These are phyloP conservation scores for Channa maculata DNA, from an alignment of 2,113 vertebrate species.

Conservation along the genomic window DNA sequence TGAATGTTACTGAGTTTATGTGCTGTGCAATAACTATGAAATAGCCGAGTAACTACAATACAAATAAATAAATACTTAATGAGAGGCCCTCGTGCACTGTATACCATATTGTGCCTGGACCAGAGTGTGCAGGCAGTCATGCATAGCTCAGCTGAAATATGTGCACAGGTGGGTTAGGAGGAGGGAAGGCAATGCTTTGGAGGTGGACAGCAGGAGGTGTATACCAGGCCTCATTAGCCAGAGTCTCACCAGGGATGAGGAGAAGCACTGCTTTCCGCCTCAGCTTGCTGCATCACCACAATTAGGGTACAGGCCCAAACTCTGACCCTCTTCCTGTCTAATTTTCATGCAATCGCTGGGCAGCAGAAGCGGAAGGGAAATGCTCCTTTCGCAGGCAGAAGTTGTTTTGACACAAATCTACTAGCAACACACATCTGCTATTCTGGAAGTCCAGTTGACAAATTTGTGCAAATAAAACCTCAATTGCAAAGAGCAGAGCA, in stretches of 20 bases:
- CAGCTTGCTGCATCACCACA: constrained; percentile 60
- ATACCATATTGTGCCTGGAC: neutral
- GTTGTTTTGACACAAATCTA: constrained; percentile 44
- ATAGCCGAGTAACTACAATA: neutral
- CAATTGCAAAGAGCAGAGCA: constrained; percentile 19
- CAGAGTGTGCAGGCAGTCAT: constrained; percentile 2
- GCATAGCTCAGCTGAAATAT: constrained; percentile 59
- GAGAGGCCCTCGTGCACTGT: neutral
- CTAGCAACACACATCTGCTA: constrained; percentile 19
- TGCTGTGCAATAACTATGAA: constrained; percentile 2
- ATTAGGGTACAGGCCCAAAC: constrained; percentile 46
- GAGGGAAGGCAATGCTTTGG: constrained; percentile 7
- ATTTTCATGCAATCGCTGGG: constrained; percentile 44
- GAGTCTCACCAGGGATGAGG: constrained; percentile 37
- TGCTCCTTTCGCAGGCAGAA: neutral
- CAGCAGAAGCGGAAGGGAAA: neutral
- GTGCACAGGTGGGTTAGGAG: constrained; percentile 42
- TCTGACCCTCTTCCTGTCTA: constrained; percentile 46
- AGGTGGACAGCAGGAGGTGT: constrained; percentile 69
- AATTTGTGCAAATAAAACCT: constrained; percentile 11
- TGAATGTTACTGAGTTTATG: neutral
- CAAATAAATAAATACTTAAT: constrained; percentile 1
- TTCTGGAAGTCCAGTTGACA: constrained; percentile 11
- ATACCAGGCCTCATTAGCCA: constrained; percentile 72
- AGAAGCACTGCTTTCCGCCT: constrained; percentile 44